These are phyloP conservation scores for Heteractis magnifica DNA, from an alignment of 92 coral and sea anemone species.

Conservation along the genomic window DNA sequence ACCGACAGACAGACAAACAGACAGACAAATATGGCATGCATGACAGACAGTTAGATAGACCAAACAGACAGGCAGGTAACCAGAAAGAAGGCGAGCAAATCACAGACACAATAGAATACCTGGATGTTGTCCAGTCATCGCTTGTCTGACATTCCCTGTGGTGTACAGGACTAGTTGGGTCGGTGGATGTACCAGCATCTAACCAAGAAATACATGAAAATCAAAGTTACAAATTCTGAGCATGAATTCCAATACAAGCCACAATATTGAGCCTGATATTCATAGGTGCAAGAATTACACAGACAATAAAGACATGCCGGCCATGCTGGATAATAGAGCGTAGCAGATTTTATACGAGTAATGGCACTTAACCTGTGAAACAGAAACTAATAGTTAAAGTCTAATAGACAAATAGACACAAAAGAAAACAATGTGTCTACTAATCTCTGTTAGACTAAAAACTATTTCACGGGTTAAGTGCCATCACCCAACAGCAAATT, in stretches of 20 bases:
- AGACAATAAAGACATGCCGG: too few species aligned
- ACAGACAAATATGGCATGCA: neutral
- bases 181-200: slow-evolving; percentile 67
- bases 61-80: neutral
- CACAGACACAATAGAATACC: neutral
- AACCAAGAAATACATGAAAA: neutral
- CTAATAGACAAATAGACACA: too few species aligned
- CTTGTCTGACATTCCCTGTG: slow-evolving; percentile 72
- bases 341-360: too few species aligned
- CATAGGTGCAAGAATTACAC: too few species aligned
- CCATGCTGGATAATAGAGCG: too few species aligned
- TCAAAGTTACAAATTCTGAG: neutral
- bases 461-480: too few species aligned
- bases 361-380: too few species aligned
- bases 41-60: neutral
- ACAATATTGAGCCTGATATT: neutral
- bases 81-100: neutral
- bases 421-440: too few species aligned
- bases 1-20: too few species aligned
- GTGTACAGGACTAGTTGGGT: slow-evolving; percentile 36
- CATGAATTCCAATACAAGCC: neutral
- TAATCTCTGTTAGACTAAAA: too few species aligned
- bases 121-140: slow-evolving; percentile 28
- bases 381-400: too few species aligned
- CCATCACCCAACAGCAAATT: too few species aligned